Evolutionary conservation across 2,113 vertebrate genomes (phyloP).

Genomic region (Lontra canadensis): DNA sequence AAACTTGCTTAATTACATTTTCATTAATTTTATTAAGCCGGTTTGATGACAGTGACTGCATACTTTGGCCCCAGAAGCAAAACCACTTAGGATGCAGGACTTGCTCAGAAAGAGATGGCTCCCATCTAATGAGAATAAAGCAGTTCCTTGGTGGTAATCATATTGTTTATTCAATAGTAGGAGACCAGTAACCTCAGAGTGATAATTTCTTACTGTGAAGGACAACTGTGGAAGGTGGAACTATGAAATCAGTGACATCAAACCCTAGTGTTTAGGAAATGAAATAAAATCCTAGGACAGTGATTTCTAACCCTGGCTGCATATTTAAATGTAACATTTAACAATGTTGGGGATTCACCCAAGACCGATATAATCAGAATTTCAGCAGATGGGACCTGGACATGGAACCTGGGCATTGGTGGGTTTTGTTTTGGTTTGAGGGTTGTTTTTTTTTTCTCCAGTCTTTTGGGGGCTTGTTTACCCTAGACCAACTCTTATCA

Average conservation of each 20-base stretch:
- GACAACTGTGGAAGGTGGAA: not conserved
- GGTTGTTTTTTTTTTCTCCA: not conserved
- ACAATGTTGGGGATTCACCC: not conserved
- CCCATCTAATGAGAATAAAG: not conserved
- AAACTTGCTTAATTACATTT: constrained; percentile 43
- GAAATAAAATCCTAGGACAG: not conserved
- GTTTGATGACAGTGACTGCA: not conserved
- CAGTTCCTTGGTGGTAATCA: not conserved
- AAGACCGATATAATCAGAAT: not conserved
- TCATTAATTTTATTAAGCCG: constrained; percentile 35
- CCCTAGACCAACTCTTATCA: not conserved
- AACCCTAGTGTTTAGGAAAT: not conserved
- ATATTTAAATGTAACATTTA: not conserved
- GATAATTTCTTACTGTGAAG: not conserved
- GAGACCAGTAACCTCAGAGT: not conserved
- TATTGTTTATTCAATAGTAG: not conserved
- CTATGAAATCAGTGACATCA: not conserved
- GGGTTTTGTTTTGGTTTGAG: not conserved
- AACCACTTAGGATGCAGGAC: not conserved
- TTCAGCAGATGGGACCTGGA: not conserved
- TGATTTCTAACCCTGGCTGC: not conserved
- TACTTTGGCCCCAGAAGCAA: constrained; percentile 29
- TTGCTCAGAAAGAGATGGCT: not conserved
- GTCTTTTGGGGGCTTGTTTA: not conserved
- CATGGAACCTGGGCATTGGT: not conserved